A percentile compares a stretch with the other conserved stretches of the same genome.
phyloP scores from a whole-genome alignment of 1,140 invertebrate species.

The Cecropterus lyciades region DNA sequence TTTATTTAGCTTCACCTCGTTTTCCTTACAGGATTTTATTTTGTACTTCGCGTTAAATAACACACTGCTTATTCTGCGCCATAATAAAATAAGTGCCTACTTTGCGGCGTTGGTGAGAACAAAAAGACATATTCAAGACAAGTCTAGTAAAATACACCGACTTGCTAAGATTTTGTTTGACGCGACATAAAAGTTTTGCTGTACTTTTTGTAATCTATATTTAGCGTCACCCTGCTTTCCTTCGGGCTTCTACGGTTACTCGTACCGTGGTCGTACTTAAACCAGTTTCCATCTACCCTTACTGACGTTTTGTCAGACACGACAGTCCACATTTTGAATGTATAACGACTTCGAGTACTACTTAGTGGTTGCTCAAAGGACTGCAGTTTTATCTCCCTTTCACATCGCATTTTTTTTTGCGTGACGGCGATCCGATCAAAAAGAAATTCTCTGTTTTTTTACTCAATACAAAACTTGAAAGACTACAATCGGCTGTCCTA shows the following conservation, averaged over 20 bases:
- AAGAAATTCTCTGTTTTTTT: conserved; percentile 21
- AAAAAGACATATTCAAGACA: background rate
- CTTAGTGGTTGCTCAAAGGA: conserved; percentile 33
- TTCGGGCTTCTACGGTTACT: conserved; percentile 29
- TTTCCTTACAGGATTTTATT: too few species aligned
- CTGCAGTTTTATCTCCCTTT: conserved; percentile 28
- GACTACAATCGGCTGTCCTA: conserved; percentile 21
- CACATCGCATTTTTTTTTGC: conserved; percentile 23
- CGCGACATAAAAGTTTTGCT: conserved; percentile 4
- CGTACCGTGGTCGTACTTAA: conserved; percentile 14
- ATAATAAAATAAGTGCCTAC: background rate
- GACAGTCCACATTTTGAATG: conserved; percentile 33
- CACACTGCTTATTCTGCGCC: background rate
- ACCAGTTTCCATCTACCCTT: conserved; percentile 23
- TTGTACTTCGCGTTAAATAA: too few species aligned
- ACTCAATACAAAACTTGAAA: conserved; percentile 21
- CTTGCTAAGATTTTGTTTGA: conserved; percentile 16
- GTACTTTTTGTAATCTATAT: conserved; percentile 28
- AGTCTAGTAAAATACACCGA: background rate
- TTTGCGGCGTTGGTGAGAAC: background rate
- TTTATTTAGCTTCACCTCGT: too few species aligned
- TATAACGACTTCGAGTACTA: conserved; percentile 33
- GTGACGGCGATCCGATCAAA: conserved; percentile 23
- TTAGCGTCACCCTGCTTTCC: conserved; percentile 23
- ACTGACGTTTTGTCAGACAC: conserved; percentile 29